Conservation (phyloP, 2,113 vertebrate species). For the Fulica atra region DNA sequence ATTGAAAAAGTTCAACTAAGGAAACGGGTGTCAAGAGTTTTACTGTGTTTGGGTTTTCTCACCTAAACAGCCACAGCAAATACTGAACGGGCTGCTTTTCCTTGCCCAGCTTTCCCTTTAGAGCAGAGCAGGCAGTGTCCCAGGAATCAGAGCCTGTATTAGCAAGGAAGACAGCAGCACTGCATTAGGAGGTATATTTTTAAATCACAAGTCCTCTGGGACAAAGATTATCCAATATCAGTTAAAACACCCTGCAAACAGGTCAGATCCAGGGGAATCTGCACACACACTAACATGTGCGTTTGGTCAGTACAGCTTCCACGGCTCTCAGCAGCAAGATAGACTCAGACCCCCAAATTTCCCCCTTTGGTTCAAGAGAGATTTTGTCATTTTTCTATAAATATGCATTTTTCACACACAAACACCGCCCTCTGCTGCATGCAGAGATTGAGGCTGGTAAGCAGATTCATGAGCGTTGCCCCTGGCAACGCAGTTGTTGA, state of each 20-base stretch:
- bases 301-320: background rate
- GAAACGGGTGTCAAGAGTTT: background rate
- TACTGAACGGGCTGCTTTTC: background rate
- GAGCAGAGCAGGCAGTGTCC: background rate
- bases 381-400: background rate
- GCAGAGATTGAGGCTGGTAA: background rate
- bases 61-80: background rate
- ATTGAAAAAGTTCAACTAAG: background rate
- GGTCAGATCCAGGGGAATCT: background rate
- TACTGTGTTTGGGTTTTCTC: background rate
- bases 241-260: background rate
- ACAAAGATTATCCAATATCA: background rate
- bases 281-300: background rate
- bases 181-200: background rate
- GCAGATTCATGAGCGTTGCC: slow-evolving; percentile 3
- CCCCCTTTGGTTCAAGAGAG: background rate
- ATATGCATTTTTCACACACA: slow-evolving; percentile 42
- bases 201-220: background rate
- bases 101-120: background rate
- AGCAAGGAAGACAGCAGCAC: background rate
- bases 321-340: background rate
- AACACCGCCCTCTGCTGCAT: slow-evolving; percentile 60
- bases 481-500: slow-evolving; percentile 47
- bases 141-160: background rate
- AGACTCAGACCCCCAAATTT: background rate